Percentiles rank a stretch among this genome's conserved stretches.
Evolutionary conservation across 2,797 vertebrate species (phyloP).

Genomic region (Rhyacichthys aspro): DNA sequence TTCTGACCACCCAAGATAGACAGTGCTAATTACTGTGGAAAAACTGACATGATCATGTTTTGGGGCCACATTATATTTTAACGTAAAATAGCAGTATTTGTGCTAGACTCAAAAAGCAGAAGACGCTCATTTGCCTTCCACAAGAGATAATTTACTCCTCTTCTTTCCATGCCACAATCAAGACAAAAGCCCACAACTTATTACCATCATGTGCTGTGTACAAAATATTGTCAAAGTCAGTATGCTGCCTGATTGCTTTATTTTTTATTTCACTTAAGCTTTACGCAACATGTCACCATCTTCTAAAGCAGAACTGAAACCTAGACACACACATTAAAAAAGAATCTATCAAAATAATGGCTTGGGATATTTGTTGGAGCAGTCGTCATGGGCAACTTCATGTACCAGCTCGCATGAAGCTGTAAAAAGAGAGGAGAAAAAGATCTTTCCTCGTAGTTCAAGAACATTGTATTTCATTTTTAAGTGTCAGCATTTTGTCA

Average conservation of each 20-base stretch:
- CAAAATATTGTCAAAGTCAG: constrained; percentile 72
- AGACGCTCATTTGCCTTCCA: constrained; percentile 61
- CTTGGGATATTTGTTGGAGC: constrained; percentile 68
- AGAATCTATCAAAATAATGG: constrained; percentile 69
- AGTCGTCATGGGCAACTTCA: constrained; percentile 60
- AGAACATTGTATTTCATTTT: constrained; percentile 30
- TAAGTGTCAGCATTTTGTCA: constrained; percentile 28
- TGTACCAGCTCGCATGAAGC: constrained; percentile 59
- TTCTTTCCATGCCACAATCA: constrained; percentile 77
- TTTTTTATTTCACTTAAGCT: constrained; percentile 73
- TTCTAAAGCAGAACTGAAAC: constrained; percentile 58
- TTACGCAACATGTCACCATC: constrained; percentile 72
- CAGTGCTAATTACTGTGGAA: constrained; percentile 18
- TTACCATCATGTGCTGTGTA: constrained; percentile 77
- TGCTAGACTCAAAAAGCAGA: constrained; percentile 43
- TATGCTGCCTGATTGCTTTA: constrained; percentile 73
- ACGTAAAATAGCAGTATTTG: constrained; percentile 32
- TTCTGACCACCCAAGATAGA: constrained; percentile 32
- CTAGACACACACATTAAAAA: constrained; percentile 62
- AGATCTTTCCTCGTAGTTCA: constrained; percentile 37
- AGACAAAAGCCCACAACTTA: constrained; percentile 72
- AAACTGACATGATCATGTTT: constrained; percentile 45
- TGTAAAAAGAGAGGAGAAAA: constrained; percentile 62
- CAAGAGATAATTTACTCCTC: constrained; percentile 71
- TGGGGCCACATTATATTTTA: constrained; percentile 13